Percentiles rank a stretch among this genome's conserved stretches.
These are phyloP conservation scores for Andrena bicolor DNA, from an alignment of 2,888 invertebrate species.

Conservation along the genomic window DNA sequence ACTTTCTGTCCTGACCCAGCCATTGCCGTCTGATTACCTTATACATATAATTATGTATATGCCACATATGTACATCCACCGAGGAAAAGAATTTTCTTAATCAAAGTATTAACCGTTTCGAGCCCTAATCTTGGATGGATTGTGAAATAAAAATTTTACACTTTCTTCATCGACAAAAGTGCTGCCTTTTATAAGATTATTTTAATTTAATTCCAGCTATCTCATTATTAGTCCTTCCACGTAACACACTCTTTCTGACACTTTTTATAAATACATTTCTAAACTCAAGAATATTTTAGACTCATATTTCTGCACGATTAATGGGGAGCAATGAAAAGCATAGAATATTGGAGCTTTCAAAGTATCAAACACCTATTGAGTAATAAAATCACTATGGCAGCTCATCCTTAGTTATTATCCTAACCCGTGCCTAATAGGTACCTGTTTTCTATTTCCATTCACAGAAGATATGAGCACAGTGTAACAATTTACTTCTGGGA, in stretches of 20 bases:
- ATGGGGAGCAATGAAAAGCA: too few species aligned
- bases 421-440: too few species aligned
- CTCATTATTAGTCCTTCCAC: too few species aligned
- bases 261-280: too few species aligned
- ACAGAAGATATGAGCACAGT: neutral
- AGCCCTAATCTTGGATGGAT: too few species aligned
- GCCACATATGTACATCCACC: neutral
- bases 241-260: too few species aligned
- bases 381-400: too few species aligned
- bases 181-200: neutral
- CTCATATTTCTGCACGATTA: too few species aligned
- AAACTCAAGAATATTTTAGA: too few species aligned
- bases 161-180: neutral
- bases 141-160: neutral
- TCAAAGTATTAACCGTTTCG: neutral
- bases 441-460: neutral
- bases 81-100: neutral
- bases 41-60: neutral
- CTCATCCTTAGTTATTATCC: too few species aligned
- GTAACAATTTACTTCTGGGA: neutral
- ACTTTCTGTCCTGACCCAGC: constrained; percentile 1
- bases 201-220: constrained; percentile 1
- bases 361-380: too few species aligned
- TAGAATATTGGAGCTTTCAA: too few species aligned
- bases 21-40: neutral